Conservation (phyloP, 53 echinoderm and acorn worm genomes). For the Pentamera pediparva region DNA sequence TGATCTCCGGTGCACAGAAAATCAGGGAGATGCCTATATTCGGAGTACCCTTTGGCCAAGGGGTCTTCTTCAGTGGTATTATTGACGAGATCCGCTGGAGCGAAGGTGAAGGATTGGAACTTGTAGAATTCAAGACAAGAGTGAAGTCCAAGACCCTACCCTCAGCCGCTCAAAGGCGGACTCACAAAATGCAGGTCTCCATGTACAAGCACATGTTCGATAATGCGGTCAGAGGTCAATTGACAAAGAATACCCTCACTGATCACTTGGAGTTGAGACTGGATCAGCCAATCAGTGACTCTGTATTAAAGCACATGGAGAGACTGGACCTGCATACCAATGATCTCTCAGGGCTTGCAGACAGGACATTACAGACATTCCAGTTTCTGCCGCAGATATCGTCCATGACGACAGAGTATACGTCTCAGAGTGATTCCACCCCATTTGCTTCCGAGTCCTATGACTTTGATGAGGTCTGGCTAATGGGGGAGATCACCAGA, state of each 20-base stretch:
- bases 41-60: slow-evolving; percentile 57
- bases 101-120: slow-evolving; percentile 49
- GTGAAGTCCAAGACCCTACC: slow-evolving; percentile 40
- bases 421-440: slow-evolving; percentile 33
- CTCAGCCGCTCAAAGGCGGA: slow-evolving; percentile 56
- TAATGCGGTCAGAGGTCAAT: slow-evolving; percentile 47
- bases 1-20: slow-evolving; percentile 32
- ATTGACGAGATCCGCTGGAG: slow-evolving; percentile 81
- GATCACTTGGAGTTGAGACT: slow-evolving; percentile 40
- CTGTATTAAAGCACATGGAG: slow-evolving; percentile 34
- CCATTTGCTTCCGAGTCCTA: slow-evolving; percentile 54
- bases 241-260: slow-evolving; percentile 41
- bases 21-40: slow-evolving; percentile 79
- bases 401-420: slow-evolving; percentile 65
- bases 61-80: slow-evolving; percentile 57
- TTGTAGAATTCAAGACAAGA: slow-evolving; percentile 89
- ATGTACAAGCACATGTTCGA: slow-evolving; percentile 89
- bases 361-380: slow-evolving; percentile 50
- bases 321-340: slow-evolving; percentile 18
- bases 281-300: slow-evolving; percentile 38
- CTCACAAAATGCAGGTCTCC: slow-evolving; percentile 69
- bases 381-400: slow-evolving; percentile 65
- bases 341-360: slow-evolving; percentile 53
- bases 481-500: slow-evolving; percentile 48
- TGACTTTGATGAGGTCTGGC: slow-evolving; percentile 68